Evolutionary conservation across 1,140 invertebrate species (phyloP).

Genomic region (Saccostrea cuccullata): DNA sequence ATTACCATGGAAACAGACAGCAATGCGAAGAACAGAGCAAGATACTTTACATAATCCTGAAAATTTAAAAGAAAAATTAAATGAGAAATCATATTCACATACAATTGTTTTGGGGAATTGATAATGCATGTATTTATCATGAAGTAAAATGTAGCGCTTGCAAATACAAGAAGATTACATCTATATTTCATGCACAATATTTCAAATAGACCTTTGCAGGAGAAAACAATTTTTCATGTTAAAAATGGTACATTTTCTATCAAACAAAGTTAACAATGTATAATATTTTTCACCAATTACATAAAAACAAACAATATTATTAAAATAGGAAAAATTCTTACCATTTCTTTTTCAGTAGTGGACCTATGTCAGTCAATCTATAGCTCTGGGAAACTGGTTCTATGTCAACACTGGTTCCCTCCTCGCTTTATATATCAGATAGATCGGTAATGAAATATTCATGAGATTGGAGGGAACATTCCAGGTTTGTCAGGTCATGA

Average conservation of each 20-base stretch:
- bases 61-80: neutral
- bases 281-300: too few relatives aligned
- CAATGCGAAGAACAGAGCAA: neutral
- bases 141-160: too few relatives aligned
- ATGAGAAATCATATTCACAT: too few relatives aligned
- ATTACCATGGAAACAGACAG: constrained; percentile 7
- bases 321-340: neutral
- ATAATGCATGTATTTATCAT: too few relatives aligned
- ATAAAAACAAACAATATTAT: too few relatives aligned
- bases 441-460: neutral
- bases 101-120: too few relatives aligned
- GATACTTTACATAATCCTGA: constrained; percentile 26
- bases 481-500: neutral
- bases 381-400: neutral
- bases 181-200: too few relatives aligned
- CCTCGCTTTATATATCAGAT: neutral
- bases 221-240: too few relatives aligned
- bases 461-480: neutral
- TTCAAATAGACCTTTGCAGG: too few relatives aligned
- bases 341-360: neutral
- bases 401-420: neutral
- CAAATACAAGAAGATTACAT: too few relatives aligned
- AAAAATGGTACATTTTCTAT: too few relatives aligned
- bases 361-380: constrained; percentile 1
- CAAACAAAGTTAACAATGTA: too few relatives aligned